These are phyloP conservation scores for Pterocles gutturalis DNA, from an alignment of 2,113 vertebrate genomes.

Conservation along the genomic window DNA sequence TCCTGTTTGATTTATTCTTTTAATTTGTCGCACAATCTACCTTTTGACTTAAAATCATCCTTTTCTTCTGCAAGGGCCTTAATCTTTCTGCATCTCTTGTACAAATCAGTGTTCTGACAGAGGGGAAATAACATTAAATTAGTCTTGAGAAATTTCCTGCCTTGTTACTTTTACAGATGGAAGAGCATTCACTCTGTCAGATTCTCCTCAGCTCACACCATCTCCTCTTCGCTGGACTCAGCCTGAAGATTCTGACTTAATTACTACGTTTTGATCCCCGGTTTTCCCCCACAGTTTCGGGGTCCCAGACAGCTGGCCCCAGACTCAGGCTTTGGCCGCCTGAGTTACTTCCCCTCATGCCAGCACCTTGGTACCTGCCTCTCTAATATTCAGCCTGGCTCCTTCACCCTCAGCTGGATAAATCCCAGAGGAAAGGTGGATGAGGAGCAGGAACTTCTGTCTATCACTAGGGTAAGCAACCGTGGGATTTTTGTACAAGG, in stretches of 20 bases:
- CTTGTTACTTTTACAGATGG: not conserved
- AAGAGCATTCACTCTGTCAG: not conserved
- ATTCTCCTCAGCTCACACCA: not conserved
- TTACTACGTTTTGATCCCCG: not conserved
- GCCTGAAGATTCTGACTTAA: not conserved
- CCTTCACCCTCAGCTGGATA: not conserved
- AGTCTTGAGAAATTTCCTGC: not conserved
- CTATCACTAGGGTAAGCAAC: fast-evolving
- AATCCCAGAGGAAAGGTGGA: not conserved
- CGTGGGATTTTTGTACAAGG: not conserved
- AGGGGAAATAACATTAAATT: not conserved
- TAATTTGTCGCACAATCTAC: not conserved
- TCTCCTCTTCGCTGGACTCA: not conserved
- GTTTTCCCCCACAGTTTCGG: not conserved
- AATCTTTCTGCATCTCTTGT: not conserved
- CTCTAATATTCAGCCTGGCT: not conserved
- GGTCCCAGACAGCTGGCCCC: not conserved
- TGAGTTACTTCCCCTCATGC: not conserved
- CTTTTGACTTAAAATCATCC: not conserved
- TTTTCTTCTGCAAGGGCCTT: not conserved
- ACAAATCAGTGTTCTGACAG: not conserved
- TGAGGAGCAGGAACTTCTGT: not conserved
- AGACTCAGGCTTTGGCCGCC: not conserved
- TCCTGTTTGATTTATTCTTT: not conserved
- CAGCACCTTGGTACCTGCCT: not conserved